These are phyloP conservation scores for Sebastes aleutianus DNA, from an alignment of 2,797 vertebrate genomes.

Conservation along the genomic window DNA sequence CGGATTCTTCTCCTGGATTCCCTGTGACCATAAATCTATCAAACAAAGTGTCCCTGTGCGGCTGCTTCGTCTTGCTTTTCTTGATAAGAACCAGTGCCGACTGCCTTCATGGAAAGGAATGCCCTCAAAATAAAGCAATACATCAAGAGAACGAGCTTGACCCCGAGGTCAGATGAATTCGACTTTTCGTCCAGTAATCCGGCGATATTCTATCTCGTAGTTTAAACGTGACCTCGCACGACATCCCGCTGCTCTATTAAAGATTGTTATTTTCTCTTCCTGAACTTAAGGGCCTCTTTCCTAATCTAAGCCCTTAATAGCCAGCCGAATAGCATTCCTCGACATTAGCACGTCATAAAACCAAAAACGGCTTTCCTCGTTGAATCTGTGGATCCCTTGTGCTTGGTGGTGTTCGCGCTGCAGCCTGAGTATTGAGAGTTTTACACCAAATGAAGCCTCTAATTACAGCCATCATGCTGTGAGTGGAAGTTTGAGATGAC, in stretches of 20 bases:
- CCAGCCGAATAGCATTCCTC: slow-evolving; percentile 42
- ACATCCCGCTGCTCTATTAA: slow-evolving; percentile 2
- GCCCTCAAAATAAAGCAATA: slow-evolving; percentile 1
- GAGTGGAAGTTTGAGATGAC: neutral
- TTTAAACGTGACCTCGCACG: slow-evolving; percentile 28
- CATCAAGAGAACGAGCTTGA: slow-evolving; percentile 1
- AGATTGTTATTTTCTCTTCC: slow-evolving; percentile 11
- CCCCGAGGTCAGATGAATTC: neutral
- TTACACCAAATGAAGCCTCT: slow-evolving; percentile 1
- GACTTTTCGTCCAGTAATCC: neutral
- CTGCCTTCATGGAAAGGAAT: neutral
- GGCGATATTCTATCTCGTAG: neutral
- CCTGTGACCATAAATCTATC: slow-evolving; percentile 11
- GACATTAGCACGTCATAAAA: slow-evolving; percentile 58
- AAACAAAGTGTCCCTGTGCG: neutral
- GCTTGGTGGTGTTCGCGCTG: neutral
- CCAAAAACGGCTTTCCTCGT: slow-evolving; percentile 12
- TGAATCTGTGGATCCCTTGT: slow-evolving; percentile 34
- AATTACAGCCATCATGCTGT: slow-evolving; percentile 5
- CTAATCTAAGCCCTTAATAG: slow-evolving; percentile 54
- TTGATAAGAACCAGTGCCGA: neutral
- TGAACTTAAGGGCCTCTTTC: slow-evolving; percentile 49
- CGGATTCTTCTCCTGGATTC: neutral
- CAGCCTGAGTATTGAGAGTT: neutral
- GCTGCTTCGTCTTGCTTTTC: neutral